Base-by-base conservation (phyloP, 2,888 invertebrate genomes). In the Phragmatobia fuliginosa region DNA sequence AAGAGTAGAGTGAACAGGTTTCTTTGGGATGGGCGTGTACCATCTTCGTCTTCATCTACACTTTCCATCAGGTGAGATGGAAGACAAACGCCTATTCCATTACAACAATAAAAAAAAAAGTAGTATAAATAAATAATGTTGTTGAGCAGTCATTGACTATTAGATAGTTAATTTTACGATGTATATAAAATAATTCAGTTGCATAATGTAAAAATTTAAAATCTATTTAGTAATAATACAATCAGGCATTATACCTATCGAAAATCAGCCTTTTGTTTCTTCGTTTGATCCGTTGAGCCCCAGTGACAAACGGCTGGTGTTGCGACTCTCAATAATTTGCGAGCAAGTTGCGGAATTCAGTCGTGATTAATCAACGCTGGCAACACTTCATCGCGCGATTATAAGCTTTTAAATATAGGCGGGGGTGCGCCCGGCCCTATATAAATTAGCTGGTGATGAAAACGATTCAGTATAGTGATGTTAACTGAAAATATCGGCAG, bases 361-460 rank as follows among this genome's bases (percentile, higher is more conserved):
- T 84, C 86, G 85, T 89, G 89, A 94, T 93, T 94, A 92, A 94
- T 94, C 93, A 93, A 84, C 87, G 86, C 85, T 83, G 87, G 91
- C 90, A 90, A 90, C 91, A 92, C 92, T 94, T 93, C 93, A 91
- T 93, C 91, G 92, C 84, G 89, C 93, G 93, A 94, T 94, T 94
- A 94, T 94, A 94, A 94, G 94, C 93, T 92, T 92, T 94, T 93
- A 93, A 92, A 90, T 90, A 91, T 90, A 87, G 88, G 85, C 85
- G 88, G 91, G 91, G 92, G 87, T 89, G 91, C 90, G 90, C 87
- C 77, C 72, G 85, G 89, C 86, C 88, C 92, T 85, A 92, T 92
- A 93, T 94, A 94, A 94, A 94, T 94, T 94, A 93, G 92, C 90
- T 89, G 71, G 91, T 88, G 92, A 92, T 93, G 94, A 92, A 92